phyloP scores from a whole-genome alignment of 2,888 invertebrate species.

The Arctia plantaginis region DNA sequence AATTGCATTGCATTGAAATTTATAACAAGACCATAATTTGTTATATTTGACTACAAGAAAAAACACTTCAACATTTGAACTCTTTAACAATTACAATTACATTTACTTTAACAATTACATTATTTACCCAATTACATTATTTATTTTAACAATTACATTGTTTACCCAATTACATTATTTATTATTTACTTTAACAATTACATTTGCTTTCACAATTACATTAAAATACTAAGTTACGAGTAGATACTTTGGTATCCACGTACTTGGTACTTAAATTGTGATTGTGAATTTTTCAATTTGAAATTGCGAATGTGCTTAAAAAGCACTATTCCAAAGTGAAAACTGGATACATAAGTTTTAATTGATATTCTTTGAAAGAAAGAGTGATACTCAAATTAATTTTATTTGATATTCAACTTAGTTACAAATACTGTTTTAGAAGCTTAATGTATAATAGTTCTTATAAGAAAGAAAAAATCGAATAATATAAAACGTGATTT shows the following conservation, averaged over 20 bases:
- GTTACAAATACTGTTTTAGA: too few species aligned
- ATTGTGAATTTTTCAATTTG: too few species aligned
- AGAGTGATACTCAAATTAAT: background rate
- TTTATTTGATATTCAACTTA: background rate
- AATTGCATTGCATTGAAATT: background rate
- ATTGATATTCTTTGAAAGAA: background rate
- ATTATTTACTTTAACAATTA: background rate
- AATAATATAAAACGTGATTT: too few species aligned
- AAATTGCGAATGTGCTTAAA: background rate
- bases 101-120: background rate
- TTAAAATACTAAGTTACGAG: background rate
- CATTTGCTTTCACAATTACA: background rate
- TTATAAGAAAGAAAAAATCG: background rate
- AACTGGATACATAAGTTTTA: background rate
- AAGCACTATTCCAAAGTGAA: background rate
- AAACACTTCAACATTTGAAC: background rate
- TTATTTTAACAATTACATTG: too few species aligned
- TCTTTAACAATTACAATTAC: background rate
- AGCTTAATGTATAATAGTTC: background rate
- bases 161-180: background rate
- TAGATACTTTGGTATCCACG: background rate
- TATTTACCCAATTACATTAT: background rate
- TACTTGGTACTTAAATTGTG: background rate
- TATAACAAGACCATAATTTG: background rate
- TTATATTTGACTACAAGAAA: background rate